Base-by-base conservation (phyloP, 2,113 vertebrate species). In the Stegastes partitus region DNA sequence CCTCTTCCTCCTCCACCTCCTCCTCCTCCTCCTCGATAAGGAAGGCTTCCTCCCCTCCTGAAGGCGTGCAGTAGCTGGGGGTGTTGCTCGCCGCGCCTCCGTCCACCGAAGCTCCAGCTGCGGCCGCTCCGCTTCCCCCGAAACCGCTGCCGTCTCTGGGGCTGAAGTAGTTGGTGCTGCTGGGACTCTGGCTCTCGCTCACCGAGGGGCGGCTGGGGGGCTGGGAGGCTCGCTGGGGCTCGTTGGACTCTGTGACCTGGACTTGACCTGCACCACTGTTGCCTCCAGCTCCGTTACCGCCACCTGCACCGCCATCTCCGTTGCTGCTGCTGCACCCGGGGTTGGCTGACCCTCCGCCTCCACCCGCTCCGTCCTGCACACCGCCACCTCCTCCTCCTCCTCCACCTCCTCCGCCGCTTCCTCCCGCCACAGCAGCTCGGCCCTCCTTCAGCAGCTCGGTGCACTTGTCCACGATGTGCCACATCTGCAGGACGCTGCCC, bases 391-490 rank as follows among this genome's bases (percentile, higher is more conserved):
- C 81, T 6, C 71, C 88, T 3, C 83, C 81, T 1, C 67, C 66
- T 0, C 61, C 81, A 5, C 71, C 88, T 3, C 83, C 81, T 1
- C 87, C 28, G 0, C 83, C 0, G 37, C 68, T 63, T 3, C 56
- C 80, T 5, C 63, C 84, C 2, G 51, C 78, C 0, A 64, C 54
- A 0, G 80, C 50, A 4, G 72, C 86, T 15, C 93, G 78, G 0
- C 93, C 92, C 47, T 96, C 95, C 11, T 93, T 94, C 11, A 98
- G 96, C 59, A 99, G 95, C 90, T 97, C 97, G 0, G 97, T 97
- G 92, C 97, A 98, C 80, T 97, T 97, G 85, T 99, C 97, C 89
- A 98, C 97, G 1, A 98, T 97, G 92, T 99, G 97, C 97, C 97
- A 99, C 97, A 99, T 98, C 89, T 99, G 97, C 26, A 99, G 95